phyloP scores from a whole-genome alignment of 2,797 vertebrate genomes.

The Monodelphis domestica region DNA sequence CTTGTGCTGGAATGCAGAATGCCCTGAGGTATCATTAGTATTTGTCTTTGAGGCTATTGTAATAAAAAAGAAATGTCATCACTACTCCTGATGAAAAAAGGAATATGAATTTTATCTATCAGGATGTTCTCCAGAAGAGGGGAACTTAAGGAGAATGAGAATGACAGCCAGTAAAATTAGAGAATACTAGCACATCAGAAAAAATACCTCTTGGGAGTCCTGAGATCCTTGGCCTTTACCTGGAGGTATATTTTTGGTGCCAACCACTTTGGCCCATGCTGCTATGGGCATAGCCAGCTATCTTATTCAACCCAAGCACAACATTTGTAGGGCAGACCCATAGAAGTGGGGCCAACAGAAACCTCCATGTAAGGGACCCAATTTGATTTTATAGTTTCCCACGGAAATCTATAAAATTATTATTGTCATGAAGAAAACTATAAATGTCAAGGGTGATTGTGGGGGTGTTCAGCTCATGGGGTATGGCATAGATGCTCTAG shows the following conservation, averaged over 20 bases:
- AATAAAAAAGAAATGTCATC: neutral
- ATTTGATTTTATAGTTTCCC: neutral
- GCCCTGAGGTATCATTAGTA: neutral
- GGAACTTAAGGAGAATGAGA: neutral
- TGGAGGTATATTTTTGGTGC: neutral
- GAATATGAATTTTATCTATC: neutral
- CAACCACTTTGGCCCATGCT: neutral
- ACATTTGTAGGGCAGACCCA: neutral
- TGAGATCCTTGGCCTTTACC: neutral
- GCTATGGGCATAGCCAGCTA: neutral
- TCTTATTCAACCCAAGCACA: neutral
- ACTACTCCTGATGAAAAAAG: neutral
- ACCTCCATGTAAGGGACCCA: neutral
- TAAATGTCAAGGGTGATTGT: neutral
- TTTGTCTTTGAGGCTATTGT: neutral
- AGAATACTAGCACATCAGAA: neutral
- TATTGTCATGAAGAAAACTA: slow-evolving; percentile 10
- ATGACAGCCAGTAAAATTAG: neutral
- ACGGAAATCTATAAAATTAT: slow-evolving; percentile 16
- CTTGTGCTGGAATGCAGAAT: neutral
- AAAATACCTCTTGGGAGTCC: neutral
- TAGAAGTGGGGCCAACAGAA: neutral
- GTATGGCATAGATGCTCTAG: neutral
- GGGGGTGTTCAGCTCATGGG: neutral
- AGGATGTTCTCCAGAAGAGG: neutral